Conservation (phyloP, 2,888 invertebrate genomes). For the Crossocerus cetratus region DNA sequence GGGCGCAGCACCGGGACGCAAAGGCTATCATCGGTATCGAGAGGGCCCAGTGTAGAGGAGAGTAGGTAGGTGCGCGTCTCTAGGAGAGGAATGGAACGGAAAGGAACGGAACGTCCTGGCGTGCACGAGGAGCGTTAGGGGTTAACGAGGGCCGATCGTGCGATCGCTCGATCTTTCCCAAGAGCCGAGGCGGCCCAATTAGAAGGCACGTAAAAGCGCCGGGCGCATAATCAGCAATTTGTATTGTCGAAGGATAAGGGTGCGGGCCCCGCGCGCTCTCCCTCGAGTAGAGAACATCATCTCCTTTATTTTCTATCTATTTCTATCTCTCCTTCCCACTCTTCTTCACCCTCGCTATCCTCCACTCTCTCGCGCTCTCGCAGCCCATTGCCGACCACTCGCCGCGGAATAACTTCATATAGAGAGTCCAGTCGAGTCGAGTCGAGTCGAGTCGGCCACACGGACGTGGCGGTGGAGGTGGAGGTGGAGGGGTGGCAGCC, state of each 20-base stretch:
- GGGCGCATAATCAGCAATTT: conserved; percentile 71
- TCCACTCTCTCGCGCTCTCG: conserved; percentile 4
- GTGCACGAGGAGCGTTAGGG: conserved; percentile 61
- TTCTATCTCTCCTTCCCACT: background rate
- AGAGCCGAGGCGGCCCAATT: conserved; percentile 69
- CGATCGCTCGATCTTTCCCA: conserved; percentile 70
- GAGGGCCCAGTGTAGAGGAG: background rate
- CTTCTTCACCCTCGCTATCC: conserved; percentile 12
- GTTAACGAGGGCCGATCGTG: conserved; percentile 69
- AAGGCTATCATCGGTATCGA: conserved; percentile 32
- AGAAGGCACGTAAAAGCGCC: conserved; percentile 66
- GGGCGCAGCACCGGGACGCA: conserved; percentile 22
- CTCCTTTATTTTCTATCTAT: conserved; percentile 12
- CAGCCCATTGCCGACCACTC: conserved; percentile 6
- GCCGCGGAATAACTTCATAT: conserved; percentile 59
- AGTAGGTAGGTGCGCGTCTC: too few species aligned
- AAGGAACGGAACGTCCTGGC: conserved; percentile 45
- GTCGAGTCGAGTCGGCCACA: conserved; percentile 8
- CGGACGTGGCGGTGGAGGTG: conserved; percentile 18
- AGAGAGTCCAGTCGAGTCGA: conserved; percentile 16
- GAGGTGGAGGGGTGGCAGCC: conserved; percentile 47
- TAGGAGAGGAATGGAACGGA: background rate
- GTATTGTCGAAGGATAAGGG: conserved; percentile 65
- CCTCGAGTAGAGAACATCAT: background rate
- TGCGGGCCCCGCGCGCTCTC: conserved; percentile 22